phyloP scores from a whole-genome alignment of 2,797 vertebrate genomes.

The Micropoecilia bifurca region DNA sequence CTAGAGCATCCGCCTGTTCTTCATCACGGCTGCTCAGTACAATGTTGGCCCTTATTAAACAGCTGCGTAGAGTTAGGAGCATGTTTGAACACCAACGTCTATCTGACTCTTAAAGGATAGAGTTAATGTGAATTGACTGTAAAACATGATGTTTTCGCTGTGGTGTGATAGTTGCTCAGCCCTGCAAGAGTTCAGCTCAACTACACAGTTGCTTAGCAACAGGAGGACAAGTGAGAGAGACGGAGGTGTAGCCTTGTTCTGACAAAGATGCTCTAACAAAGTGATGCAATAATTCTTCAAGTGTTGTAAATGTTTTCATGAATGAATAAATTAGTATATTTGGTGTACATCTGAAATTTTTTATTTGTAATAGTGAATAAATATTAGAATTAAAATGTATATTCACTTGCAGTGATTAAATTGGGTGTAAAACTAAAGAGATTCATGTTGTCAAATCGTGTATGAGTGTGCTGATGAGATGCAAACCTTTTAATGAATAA shows the following conservation, averaged over 20 bases:
- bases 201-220: constrained; percentile 70
- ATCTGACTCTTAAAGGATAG: neutral
- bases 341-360: neutral
- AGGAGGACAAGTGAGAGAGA: constrained; percentile 30
- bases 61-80: neutral
- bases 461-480: neutral
- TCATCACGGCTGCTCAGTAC: too few species aligned
- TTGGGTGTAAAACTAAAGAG: neutral
- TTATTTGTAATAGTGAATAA: neutral
- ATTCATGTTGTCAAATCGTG: neutral
- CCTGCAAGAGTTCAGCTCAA: neutral
- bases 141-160: neutral
- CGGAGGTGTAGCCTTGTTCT: neutral
- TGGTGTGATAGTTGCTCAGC: neutral
- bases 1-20: neutral
- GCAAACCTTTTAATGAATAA: neutral
- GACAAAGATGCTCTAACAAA: neutral
- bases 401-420: neutral
- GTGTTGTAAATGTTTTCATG: neutral
- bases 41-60: neutral
- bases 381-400: neutral
- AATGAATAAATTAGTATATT: neutral
- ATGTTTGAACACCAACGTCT: neutral
- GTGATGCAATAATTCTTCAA: neutral
- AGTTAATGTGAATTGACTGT: neutral